phyloP scores from a whole-genome alignment of 1,140 invertebrate species.

The Papilio polyxenes region DNA sequence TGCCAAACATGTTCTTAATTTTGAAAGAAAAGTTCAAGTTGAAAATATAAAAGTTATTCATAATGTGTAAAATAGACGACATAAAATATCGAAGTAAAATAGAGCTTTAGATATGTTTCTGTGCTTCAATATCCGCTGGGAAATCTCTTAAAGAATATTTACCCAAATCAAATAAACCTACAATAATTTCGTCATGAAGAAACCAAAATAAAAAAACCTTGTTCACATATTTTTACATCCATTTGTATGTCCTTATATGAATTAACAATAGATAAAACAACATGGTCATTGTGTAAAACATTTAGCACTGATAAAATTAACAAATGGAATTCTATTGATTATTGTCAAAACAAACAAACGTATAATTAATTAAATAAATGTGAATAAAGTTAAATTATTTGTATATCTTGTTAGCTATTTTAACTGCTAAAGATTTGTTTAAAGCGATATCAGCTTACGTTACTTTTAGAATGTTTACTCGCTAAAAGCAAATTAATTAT shows the following conservation, averaged over 20 bases:
- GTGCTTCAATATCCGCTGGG: too few species aligned
- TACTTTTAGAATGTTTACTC: slow-evolving; percentile 4
- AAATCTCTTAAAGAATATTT: too few species aligned
- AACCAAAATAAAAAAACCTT: background rate
- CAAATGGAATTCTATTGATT: slow-evolving; percentile 7
- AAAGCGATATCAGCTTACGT: background rate
- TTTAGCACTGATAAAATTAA: background rate
- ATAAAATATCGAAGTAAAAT: too few species aligned
- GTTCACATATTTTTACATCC: background rate
- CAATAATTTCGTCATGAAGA: too few species aligned
- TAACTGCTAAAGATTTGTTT: background rate
- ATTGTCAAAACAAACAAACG: slow-evolving; percentile 3
- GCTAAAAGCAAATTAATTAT: slow-evolving; percentile 34
- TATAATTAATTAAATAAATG: background rate
- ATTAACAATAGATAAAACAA: background rate
- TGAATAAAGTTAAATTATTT: background rate
- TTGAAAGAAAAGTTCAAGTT: too few species aligned
- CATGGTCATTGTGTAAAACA: background rate
- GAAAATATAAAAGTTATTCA: too few species aligned
- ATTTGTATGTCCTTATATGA: slow-evolving; percentile 18
- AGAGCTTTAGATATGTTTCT: too few species aligned
- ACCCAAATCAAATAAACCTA: too few species aligned
- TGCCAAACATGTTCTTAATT: too few species aligned
- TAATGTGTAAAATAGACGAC: too few species aligned
- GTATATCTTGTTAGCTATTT: background rate